Evolutionary conservation across 2,797 vertebrate genomes (phyloP).

Genomic region (Rhabdomys pumilio): DNA sequence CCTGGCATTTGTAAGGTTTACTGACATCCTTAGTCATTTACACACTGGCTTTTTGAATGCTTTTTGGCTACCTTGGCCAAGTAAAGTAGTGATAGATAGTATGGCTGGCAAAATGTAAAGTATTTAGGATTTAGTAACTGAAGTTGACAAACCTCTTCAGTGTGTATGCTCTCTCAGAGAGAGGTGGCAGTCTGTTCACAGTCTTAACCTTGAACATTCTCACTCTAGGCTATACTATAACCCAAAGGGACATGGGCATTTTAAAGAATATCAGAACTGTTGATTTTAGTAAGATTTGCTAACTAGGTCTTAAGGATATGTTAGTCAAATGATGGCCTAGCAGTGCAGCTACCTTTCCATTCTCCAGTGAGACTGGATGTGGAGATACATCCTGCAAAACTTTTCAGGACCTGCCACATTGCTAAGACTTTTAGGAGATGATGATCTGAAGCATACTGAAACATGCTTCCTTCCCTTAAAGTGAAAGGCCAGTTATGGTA

Average conservation of each 20-base stretch:
- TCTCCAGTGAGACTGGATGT: neutral
- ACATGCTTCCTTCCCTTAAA: neutral
- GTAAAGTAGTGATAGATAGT: neutral
- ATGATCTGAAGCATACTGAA: neutral
- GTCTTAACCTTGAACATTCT: neutral
- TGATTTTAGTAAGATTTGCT: neutral
- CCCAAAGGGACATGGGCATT: neutral
- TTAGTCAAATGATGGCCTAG: neutral
- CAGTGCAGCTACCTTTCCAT: neutral
- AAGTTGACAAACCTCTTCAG: neutral
- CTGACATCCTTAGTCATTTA: neutral
- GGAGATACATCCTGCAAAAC: constrained; percentile 18
- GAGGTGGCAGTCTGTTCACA: neutral
- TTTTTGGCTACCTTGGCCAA: neutral
- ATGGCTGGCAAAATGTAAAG: neutral
- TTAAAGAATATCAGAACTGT: neutral
- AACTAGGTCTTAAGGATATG: neutral
- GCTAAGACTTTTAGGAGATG: constrained; percentile 9
- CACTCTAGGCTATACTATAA: neutral
- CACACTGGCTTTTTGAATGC: neutral
- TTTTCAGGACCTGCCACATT: neutral
- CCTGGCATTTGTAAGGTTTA: neutral
- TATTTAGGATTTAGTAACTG: neutral
- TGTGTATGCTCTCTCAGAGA: neutral
- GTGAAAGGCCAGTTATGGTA: constrained; percentile 2